Evolutionary conservation across 2,888 invertebrate species (phyloP).

Genomic region (Gastrophysa polygoni): DNA sequence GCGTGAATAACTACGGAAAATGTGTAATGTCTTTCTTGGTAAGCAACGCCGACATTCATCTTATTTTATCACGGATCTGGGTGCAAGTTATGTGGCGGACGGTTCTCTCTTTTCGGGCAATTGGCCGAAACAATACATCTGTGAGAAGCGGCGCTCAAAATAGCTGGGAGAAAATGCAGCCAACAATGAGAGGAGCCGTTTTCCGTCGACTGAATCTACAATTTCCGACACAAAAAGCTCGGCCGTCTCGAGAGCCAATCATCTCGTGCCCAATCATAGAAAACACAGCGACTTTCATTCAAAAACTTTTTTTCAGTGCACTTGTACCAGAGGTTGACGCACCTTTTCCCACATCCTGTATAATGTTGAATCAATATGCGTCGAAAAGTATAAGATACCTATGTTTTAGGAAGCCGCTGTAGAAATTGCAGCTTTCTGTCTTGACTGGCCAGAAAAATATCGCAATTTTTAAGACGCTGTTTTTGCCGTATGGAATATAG

Average conservation of each 20-base stretch:
- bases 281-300: too few relatives aligned
- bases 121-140: conserved; percentile 23
- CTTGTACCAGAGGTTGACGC: too few relatives aligned
- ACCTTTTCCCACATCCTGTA: too few relatives aligned
- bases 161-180: conserved; percentile 16
- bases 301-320: too few relatives aligned
- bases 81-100: conserved; percentile 8
- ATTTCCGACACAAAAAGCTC: background rate
- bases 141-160: conserved; percentile 15
- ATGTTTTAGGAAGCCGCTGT: too few relatives aligned
- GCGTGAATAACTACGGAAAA: conserved; percentile 9
- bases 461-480: too few relatives aligned
- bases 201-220: background rate
- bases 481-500: too few relatives aligned
- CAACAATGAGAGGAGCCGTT: background rate
- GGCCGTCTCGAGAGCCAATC: background rate
- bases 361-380: too few relatives aligned
- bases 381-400: too few relatives aligned
- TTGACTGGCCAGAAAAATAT: too few relatives aligned
- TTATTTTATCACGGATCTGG: conserved; percentile 12
- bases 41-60: conserved; percentile 1
- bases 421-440: too few relatives aligned
- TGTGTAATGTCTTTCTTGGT: conserved; percentile 14
- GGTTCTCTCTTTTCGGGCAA: conserved; percentile 15
- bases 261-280: too few relatives aligned